Evolutionary conservation across 1,140 invertebrate species (phyloP), one percentile per base, ranked within the genome.

Genomic region (Planococcus citri): DNA sequence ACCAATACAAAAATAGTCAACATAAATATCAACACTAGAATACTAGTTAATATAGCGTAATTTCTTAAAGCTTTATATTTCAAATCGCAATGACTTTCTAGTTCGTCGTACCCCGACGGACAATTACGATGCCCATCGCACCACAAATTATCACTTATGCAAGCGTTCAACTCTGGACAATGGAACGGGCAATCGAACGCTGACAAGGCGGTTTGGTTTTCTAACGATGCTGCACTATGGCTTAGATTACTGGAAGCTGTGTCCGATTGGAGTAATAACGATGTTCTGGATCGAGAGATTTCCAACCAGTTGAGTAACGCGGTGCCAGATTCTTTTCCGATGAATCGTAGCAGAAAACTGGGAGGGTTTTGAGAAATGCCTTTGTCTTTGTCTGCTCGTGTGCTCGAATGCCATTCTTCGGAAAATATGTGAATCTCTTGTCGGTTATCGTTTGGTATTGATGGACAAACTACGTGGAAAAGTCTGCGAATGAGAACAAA

Each of bases 161-260:
- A 95, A 22, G 91, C 91, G 75, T 92, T 89, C 70, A 95, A 79
- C 78, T 94, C 91, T 9, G 91, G 91, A 78, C 92, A 95, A 76
- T 88, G 87, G 76, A 87, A 86, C 37, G 82, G 83, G 75, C 87
- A 88, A 41, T 87, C 86, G 24, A 79, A 81, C 68, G 83, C 74
- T 74, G 71, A 81, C 38, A 86, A 78, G 12, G 84, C 80, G 27
- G 82, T 80, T 68, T 78, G 76, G 14, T 78, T 80, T 60, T 81
- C 80, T n/a, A 51, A n/a, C 2, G 41, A 51, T 70, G 82, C 78
- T 14, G 78, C 78, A 20, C 81, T 72, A 69, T 6, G 70, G n/a
- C 27, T 72, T 77, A 68, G 87, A 76, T 74, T 88, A 86, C 73
- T n/a, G 86, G 78, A 2, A 87, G 75, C 1, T 85, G 83, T 8